phyloP scores from a whole-genome alignment of 2,797 vertebrate species.

The Brachyalestes nurse region DNA sequence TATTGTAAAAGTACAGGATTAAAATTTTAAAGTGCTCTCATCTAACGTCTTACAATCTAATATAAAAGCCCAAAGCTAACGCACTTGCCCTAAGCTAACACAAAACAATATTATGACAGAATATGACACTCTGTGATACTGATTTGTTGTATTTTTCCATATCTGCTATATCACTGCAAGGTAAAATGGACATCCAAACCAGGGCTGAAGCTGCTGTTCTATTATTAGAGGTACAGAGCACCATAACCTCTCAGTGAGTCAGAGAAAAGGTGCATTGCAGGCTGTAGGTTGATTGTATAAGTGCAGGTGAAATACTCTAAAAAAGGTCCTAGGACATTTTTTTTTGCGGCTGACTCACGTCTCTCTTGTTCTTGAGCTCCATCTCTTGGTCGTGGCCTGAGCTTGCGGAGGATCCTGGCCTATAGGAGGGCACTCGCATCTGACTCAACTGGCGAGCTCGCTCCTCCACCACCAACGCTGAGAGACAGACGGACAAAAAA shows the following conservation, averaged over 20 bases:
- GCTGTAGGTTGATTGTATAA: neutral
- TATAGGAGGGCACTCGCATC: constrained; percentile 91
- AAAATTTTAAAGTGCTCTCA: no score
- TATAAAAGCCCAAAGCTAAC: no score
- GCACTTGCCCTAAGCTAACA: no score
- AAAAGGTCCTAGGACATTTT: neutral
- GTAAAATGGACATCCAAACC: no score
- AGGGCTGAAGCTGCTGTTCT: neutral
- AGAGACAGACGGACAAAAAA: neutral
- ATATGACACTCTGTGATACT: no score
- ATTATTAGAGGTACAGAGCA: neutral
- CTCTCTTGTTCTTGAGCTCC: constrained; percentile 92
- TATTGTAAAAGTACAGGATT: no score
- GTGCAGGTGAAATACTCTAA: neutral
- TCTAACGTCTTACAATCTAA: no score
- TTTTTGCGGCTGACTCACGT: constrained; percentile 72
- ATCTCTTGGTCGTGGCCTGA: constrained; percentile 89
- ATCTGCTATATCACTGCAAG: no score
- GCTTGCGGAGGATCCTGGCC: constrained; percentile 86
- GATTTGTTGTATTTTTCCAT: no score
- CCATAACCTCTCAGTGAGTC: neutral
- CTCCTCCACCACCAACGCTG: constrained; percentile 92
- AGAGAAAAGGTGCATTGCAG: neutral
- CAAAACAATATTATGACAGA: no score
- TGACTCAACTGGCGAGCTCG: constrained; percentile 88